These are phyloP conservation scores for Netelia melanura DNA, from an alignment of 2,888 invertebrate genomes.

Conservation along the genomic window DNA sequence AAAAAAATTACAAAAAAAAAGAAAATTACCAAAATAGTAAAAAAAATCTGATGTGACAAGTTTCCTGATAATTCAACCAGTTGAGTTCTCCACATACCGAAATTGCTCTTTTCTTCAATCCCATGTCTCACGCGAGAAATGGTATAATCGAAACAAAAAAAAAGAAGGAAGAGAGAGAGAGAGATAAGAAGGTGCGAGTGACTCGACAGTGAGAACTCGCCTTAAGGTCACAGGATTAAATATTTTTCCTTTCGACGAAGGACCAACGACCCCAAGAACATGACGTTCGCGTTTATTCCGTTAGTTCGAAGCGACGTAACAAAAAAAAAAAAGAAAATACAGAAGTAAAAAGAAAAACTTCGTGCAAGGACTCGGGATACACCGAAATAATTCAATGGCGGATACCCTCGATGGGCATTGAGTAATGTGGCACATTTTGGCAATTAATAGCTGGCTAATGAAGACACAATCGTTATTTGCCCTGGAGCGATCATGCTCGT, in stretches of 20 bases:
- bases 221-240: slow-evolving; percentile 47
- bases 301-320: slow-evolving; percentile 26
- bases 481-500: slow-evolving; percentile 71
- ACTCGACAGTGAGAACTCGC: slow-evolving; percentile 16
- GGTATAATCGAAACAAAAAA: slow-evolving; percentile 45
- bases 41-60: slow-evolving; percentile 44
- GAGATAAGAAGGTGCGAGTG: neutral
- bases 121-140: slow-evolving; percentile 78
- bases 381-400: slow-evolving; percentile 23
- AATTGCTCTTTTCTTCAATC: slow-evolving; percentile 68
- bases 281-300: slow-evolving; percentile 49
- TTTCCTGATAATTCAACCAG: slow-evolving; percentile 57
- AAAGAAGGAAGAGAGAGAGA: neutral
- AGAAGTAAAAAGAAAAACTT: slow-evolving; percentile 35
- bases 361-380: slow-evolving; percentile 17
- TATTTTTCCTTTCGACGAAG: slow-evolving; percentile 17
- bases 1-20: neutral
- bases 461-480: slow-evolving; percentile 80
- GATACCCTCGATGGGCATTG: slow-evolving; percentile 40
- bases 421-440: slow-evolving; percentile 80
- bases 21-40: neutral
- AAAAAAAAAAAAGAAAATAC: neutral
- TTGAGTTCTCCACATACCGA: neutral
- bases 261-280: slow-evolving; percentile 38
- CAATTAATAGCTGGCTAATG: slow-evolving; percentile 83